Evolutionary conservation across 2,113 vertebrate species (phyloP), one percentile per base, ranked within the genome.

Genomic region (Lepisosteus oculatus): DNA sequence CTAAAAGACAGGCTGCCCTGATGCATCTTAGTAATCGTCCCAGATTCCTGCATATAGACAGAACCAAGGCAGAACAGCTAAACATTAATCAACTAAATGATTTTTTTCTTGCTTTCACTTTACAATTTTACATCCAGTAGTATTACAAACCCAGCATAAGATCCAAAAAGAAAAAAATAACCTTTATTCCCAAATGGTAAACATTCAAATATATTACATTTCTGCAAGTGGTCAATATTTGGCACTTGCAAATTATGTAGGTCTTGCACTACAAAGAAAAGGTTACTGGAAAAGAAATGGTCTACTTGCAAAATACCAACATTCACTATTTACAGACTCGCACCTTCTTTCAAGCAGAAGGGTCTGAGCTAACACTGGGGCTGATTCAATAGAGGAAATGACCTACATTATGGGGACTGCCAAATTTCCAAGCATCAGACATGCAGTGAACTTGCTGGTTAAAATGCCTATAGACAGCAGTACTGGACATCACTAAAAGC

Each of bases 311-410:
- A 95, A 95, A 94, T 97, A 92, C 91, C 89, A 93, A 95, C 92
- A 93, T 91, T 93, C 90, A 95, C 83, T 97, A 97, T 97, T 91
- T 96, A 98, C 93, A 95, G 86, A 91, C 88, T 91, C 85, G 88
- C 86, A 90, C 89, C 88, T 92, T 86, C 81, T 92, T 84, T 83
- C 74, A 84, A 87, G 89, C 89, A 92, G 89, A 71, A 87, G 90
- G 88, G 89, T 86, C 13, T 69, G 86, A 90, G 91, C 88, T 84
- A 91, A 89, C 89, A 87, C 89, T 92, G 86, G 76, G 88, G 87
- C 84, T 87, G 89, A 81, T 90, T 86, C 87, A 87, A 86, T 85
- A 74, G 82, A 80, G 85, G 85, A 81, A 83, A 86, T 77, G 84
- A 84, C 57, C 47, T 43, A 9, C 72, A 78, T 83, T 90, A 89